Evolutionary conservation across 2,797 vertebrate species (phyloP).

Genomic region (Cyclura pinguis): DNA sequence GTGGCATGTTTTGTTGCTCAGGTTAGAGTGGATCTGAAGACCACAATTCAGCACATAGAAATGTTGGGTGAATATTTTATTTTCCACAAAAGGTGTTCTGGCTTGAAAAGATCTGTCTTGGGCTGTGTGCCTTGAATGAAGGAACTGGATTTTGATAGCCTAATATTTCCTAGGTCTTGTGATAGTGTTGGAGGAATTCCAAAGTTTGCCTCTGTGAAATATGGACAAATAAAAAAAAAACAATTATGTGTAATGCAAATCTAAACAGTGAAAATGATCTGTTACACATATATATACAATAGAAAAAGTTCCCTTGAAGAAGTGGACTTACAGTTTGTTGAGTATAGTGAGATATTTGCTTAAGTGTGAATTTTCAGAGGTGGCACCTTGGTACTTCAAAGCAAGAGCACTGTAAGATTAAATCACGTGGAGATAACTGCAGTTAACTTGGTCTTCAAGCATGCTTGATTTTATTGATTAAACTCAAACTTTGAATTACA

Average conservation of each 20-base stretch:
- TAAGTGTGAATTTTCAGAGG: not conserved
- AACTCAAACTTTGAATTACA: not conserved
- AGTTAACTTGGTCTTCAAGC: not conserved
- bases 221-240: not conserved
- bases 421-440: not conserved
- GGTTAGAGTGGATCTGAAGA: not conserved
- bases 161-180: not conserved
- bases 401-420: not conserved
- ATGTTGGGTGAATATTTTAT: not conserved
- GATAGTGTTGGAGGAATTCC: not conserved
- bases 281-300: not conserved
- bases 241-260: not conserved
- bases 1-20: not conserved
- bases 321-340: not conserved
- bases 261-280: not conserved
- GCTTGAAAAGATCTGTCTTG: not conserved
- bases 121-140: not conserved
- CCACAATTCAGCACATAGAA: not conserved
- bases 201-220: conserved; percentile 4
- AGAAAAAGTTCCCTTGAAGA: not conserved
- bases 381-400: not conserved
- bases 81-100: not conserved
- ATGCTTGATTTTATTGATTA: not conserved
- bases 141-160: not conserved
- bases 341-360: not conserved